Percentiles rank a stretch among this genome's conserved stretches.
phyloP scores from a whole-genome alignment of 2,888 invertebrate species.

The Nebria brevicollis region DNA sequence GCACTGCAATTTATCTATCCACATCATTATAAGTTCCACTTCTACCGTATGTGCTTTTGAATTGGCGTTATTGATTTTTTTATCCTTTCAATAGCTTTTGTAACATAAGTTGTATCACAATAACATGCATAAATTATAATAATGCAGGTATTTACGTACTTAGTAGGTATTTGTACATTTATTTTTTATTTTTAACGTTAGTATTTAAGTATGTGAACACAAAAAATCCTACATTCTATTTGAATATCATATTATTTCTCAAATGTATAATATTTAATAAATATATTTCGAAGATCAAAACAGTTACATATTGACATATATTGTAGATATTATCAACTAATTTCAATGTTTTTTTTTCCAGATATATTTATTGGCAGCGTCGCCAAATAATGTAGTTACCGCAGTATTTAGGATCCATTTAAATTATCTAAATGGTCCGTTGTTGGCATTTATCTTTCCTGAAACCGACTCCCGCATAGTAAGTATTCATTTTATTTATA shows the following conservation, averaged over 20 bases:
- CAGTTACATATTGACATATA: background rate
- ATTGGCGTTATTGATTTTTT: too few species aligned
- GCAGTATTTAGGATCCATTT: conserved; percentile 90
- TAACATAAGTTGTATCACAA: too few species aligned
- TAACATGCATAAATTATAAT: too few species aligned
- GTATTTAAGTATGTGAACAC: background rate
- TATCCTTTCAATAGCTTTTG: too few species aligned
- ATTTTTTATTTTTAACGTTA: background rate
- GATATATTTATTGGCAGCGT: conserved; percentile 90
- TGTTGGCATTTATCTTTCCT: conserved; percentile 92
- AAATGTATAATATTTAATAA: background rate
- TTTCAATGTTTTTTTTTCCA: conserved; percentile 63
- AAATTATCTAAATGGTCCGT: conserved; percentile 92
- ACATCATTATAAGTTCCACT: too few species aligned
- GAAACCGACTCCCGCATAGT: conserved; percentile 93
- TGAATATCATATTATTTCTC: background rate
- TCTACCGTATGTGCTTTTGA: too few species aligned
- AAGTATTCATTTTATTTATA: conserved; percentile 58
- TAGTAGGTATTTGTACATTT: too few species aligned
- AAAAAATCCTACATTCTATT: background rate
- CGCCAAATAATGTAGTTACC: conserved; percentile 83
- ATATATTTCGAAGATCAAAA: background rate
- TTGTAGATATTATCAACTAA: conserved; percentile 26
- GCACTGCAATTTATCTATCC: too few species aligned
- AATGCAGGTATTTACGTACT: too few species aligned